phyloP scores from a whole-genome alignment of 2,113 vertebrate genomes.

The Clarias macrocephalus region DNA sequence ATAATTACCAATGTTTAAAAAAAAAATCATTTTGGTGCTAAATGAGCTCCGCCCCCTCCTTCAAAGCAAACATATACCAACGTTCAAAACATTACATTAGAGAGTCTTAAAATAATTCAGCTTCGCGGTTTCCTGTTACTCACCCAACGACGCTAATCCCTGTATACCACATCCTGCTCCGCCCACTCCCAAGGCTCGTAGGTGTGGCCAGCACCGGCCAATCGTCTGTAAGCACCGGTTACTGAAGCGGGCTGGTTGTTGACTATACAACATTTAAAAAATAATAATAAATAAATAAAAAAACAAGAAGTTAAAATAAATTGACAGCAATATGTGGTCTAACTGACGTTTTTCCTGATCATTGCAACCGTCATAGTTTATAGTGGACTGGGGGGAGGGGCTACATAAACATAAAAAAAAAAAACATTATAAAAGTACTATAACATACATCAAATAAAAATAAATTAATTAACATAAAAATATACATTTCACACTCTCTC shows the following conservation, averaged over 20 bases:
- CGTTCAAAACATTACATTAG: not conserved
- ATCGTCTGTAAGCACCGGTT: conserved; percentile 98
- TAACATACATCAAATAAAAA: not conserved
- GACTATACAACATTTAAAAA: conserved; percentile 74
- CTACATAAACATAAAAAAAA: not conserved
- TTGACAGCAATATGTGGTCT: not conserved
- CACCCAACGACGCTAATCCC: conserved; percentile 91
- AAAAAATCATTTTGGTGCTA: not conserved
- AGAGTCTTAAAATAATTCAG: not conserved
- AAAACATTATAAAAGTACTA: not conserved
- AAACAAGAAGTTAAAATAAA: not conserved
- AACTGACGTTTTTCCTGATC: not conserved
- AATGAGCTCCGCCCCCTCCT: not conserved
- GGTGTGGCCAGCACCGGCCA: conserved; percentile 95
- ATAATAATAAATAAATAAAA: conserved; percentile 8
- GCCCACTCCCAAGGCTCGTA: conserved; percentile 90
- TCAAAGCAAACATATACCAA: not conserved
- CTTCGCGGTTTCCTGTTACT: conserved; percentile 38
- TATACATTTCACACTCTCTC: not conserved
- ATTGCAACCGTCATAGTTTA: not conserved
- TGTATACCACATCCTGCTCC: conserved; percentile 95
- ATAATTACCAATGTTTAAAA: not conserved
- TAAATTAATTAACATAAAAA: not conserved
- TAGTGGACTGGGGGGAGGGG: not conserved
- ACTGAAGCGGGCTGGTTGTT: conserved; percentile 95